Conservation (phyloP, 2,797 vertebrate species). For the Eleutherodactylus coqui region DNA sequence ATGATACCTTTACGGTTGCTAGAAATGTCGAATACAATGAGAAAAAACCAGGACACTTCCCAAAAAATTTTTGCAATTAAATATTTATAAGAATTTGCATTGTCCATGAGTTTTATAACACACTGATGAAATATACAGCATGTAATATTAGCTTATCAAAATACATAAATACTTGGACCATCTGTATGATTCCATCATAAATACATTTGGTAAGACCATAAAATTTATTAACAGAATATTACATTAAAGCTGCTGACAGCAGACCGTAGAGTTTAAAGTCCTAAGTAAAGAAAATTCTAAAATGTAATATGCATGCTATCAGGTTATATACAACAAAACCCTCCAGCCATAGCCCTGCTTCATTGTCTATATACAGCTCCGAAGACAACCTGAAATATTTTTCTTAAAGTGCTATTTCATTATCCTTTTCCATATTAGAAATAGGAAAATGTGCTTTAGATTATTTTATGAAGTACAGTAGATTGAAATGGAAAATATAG, state of each 20-base stretch:
- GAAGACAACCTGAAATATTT: slow-evolving; percentile 29
- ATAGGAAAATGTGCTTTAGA: slow-evolving; percentile 60
- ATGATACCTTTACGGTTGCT: background rate
- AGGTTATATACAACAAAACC: slow-evolving; percentile 39
- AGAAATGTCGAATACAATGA: background rate
- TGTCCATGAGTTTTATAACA: slow-evolving; percentile 56
- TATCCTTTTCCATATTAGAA: slow-evolving; percentile 33
- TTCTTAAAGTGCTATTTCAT: slow-evolving; percentile 57
- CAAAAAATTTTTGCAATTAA: slow-evolving; percentile 43
- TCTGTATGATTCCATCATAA: slow-evolving; percentile 42
- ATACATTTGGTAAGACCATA: slow-evolving; percentile 51
- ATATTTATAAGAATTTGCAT: slow-evolving; percentile 59
- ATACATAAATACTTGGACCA: slow-evolving; percentile 55
- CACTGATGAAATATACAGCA: slow-evolving; percentile 50
- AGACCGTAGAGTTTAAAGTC: slow-evolving; percentile 6
- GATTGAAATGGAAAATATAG: slow-evolving; percentile 22
- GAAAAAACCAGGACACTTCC: background rate
- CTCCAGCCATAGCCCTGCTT: slow-evolving; percentile 11
- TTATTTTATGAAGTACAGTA: slow-evolving; percentile 31
- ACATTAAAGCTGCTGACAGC: slow-evolving; percentile 37
- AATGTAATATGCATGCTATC: slow-evolving; percentile 44
- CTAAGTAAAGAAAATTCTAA: slow-evolving; percentile 42
- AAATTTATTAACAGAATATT: slow-evolving; percentile 52
- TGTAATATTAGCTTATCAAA: slow-evolving; percentile 54
- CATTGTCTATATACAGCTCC: slow-evolving; percentile 38